Percentiles rank a stretch among this genome's conserved stretches.
These are phyloP conservation scores for Canis aureus DNA, from an alignment of 2,113 vertebrate species.

Conservation along the genomic window DNA sequence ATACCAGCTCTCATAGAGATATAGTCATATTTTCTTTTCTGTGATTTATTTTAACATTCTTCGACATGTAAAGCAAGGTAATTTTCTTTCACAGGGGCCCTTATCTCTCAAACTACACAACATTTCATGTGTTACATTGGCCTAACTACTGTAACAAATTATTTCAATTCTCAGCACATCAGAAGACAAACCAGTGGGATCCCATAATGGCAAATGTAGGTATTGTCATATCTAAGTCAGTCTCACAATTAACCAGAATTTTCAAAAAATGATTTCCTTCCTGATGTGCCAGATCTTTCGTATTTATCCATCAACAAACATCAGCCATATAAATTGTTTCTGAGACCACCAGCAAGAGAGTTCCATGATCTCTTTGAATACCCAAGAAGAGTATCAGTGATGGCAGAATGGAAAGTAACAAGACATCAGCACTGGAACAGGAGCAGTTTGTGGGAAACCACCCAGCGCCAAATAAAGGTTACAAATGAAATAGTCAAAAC, in stretches of 20 bases:
- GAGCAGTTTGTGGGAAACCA: not conserved
- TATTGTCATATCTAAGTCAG: not conserved
- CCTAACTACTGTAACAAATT: not conserved
- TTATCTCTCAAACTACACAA: not conserved
- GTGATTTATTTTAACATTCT: slow-evolving; percentile 3
- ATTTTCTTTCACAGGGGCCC: not conserved
- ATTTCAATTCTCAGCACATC: not conserved
- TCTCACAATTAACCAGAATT: slow-evolving; percentile 22
- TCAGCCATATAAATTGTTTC: not conserved
- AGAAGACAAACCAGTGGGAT: not conserved
- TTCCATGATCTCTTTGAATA: not conserved
- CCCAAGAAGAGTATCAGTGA: not conserved
- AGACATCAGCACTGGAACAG: not conserved
- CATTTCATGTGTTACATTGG: not conserved
- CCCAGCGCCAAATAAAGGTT: not conserved
- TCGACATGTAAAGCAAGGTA: not conserved
- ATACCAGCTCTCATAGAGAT: not conserved
- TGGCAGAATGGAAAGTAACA: not conserved
- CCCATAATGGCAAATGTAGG: not conserved
- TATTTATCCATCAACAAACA: slow-evolving; percentile 19
- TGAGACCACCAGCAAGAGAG: not conserved
- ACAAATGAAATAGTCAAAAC: not conserved
- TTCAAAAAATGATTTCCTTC: not conserved
- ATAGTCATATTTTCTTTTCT: not conserved
- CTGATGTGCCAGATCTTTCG: not conserved